These are phyloP conservation scores for Entelurus aequoreus DNA, from an alignment of 2,113 vertebrate species.

Conservation along the genomic window DNA sequence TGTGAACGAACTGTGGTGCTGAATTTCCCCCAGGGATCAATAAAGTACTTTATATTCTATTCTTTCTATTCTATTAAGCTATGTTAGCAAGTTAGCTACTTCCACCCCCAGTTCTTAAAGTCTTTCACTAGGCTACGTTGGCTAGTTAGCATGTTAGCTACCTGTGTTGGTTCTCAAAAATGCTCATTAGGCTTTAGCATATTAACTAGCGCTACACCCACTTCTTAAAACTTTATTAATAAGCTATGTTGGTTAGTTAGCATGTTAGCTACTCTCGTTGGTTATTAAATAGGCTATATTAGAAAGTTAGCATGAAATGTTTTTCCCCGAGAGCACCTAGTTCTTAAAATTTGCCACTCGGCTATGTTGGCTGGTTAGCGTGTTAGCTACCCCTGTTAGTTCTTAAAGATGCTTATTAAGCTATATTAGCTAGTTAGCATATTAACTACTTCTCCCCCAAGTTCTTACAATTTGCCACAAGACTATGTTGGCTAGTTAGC, in stretches of 20 bases:
- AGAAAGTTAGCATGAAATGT: background rate
- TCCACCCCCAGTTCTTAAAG: too few relatives aligned
- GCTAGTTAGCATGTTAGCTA: slow-evolving; percentile 1
- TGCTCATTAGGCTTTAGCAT: background rate
- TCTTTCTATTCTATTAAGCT: too few relatives aligned
- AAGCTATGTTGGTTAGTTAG: background rate
- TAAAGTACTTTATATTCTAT: too few relatives aligned
- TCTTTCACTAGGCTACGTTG: too few relatives aligned
- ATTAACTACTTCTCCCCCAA: background rate
- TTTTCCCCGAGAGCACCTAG: background rate
- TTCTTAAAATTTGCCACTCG: background rate
- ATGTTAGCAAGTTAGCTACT: too few relatives aligned
- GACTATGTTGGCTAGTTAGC: background rate
- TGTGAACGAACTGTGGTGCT: too few relatives aligned
- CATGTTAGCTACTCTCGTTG: background rate
- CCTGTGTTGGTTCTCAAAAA: background rate
- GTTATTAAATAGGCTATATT: background rate
- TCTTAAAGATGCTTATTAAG: background rate
- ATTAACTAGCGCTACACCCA: too few relatives aligned
- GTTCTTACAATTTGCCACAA: background rate
- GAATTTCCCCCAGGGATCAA: too few relatives aligned
- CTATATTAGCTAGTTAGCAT: background rate
- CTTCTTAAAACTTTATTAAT: too few relatives aligned
- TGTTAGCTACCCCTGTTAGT: background rate
- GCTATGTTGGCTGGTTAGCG: background rate